Percentiles rank a stretch among this genome's conserved stretches.
Conservation (phyloP, 2,888 invertebrate species). For the Drepana falcataria region DNA sequence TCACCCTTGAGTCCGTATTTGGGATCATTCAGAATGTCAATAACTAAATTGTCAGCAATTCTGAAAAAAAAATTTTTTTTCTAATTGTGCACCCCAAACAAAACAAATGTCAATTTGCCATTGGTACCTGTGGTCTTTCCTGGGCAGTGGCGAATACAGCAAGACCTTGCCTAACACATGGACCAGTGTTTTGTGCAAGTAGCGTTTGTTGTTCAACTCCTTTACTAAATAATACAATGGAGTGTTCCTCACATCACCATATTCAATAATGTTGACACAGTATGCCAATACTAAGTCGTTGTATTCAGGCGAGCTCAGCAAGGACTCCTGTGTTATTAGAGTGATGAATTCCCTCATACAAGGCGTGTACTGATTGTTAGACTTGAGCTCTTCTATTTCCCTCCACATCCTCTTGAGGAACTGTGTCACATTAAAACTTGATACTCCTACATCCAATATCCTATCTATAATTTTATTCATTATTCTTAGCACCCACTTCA, state of each 20-base stretch:
- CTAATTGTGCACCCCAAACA: background rate
- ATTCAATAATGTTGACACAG: constrained; percentile 56
- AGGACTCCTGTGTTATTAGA: constrained; percentile 45
- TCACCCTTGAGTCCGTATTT: constrained; percentile 28
- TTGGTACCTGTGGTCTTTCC: constrained; percentile 75
- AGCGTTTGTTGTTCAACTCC: constrained; percentile 26
- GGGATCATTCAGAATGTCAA: constrained; percentile 37
- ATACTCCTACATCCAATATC: constrained; percentile 23
- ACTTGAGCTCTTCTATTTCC: constrained; percentile 68
- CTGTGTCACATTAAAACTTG: constrained; percentile 36
- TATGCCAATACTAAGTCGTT: constrained; percentile 50
- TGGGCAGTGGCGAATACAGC: constrained; percentile 65
- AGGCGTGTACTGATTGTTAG: constrained; percentile 57
- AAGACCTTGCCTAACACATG: constrained; percentile 65
- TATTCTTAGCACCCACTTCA: constrained; percentile 60
- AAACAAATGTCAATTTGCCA: constrained; percentile 1
- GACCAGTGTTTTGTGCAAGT: constrained; percentile 39
- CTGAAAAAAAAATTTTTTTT: constrained; percentile 35
- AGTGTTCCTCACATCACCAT: constrained; percentile 48
- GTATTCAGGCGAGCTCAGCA: constrained; percentile 37
- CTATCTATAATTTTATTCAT: constrained; percentile 40
- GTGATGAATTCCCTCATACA: constrained; percentile 61
- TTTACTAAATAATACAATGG: constrained; percentile 51
- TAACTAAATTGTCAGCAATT: constrained; percentile 46
- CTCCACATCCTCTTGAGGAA: constrained; percentile 59